A percentile compares a stretch with the other conserved stretches of the same genome.
These are phyloP conservation scores for Nephrotoma flavescens DNA, from an alignment of 2,888 invertebrate species.

Conservation along the genomic window DNA sequence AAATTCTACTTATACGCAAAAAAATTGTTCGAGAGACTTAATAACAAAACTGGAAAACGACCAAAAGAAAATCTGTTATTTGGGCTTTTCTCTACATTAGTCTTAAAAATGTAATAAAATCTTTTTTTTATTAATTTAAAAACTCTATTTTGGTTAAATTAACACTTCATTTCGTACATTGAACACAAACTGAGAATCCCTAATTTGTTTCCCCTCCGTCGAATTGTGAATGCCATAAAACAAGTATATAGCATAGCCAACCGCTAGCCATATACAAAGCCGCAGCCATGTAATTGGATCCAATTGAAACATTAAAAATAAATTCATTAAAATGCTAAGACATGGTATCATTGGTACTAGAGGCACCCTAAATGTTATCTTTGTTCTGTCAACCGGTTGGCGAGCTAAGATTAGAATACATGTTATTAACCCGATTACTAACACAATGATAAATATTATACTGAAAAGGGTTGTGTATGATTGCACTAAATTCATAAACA, in stretches of 20 bases:
- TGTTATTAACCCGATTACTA: slow-evolving; percentile 37
- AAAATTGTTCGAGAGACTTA: too few species aligned
- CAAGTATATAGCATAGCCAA: slow-evolving; percentile 81
- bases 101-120: too few species aligned
- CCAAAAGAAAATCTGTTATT: too few species aligned
- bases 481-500: slow-evolving; percentile 4
- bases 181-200: too few species aligned
- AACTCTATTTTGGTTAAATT: too few species aligned
- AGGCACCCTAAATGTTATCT: slow-evolving; percentile 67
- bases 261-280: slow-evolving; percentile 67
- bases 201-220: slow-evolving; percentile 28
- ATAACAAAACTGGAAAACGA: too few species aligned
- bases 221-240: slow-evolving; percentile 70
- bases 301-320: slow-evolving; percentile 82
- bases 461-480: slow-evolving; percentile 19
- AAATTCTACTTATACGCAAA: too few species aligned
- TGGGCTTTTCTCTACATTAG: too few species aligned
- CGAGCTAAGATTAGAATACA: slow-evolving; percentile 45
- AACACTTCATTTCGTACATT: too few species aligned
- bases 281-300: slow-evolving; percentile 77
- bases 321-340: slow-evolving; percentile 70
- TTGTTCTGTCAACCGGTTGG: slow-evolving; percentile 45
- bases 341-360: slow-evolving; percentile 73
- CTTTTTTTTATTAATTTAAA: too few species aligned
- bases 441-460: slow-evolving; percentile 32